Conservation (phyloP, 2,888 invertebrate species). For the Microplitis deprimator region DNA sequence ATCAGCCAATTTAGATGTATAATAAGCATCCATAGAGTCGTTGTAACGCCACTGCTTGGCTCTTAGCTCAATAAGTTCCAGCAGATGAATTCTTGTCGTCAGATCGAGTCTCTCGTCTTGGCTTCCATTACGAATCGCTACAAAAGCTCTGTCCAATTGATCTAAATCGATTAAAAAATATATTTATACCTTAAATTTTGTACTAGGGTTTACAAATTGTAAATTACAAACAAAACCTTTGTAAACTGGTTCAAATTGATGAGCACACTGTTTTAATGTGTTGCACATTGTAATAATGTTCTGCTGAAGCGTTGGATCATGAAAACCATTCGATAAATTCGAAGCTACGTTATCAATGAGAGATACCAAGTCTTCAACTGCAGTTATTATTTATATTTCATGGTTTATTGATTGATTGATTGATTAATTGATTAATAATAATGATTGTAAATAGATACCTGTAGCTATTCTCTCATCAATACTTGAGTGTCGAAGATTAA, state of each 20-base stretch:
- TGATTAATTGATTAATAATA: not conserved
- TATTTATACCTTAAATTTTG: conserved; percentile 9
- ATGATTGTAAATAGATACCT: conserved; percentile 53
- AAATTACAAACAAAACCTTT: conserved; percentile 72
- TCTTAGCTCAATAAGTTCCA: conserved; percentile 93
- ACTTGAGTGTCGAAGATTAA: conserved; percentile 66
- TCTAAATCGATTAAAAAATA: conserved; percentile 70
- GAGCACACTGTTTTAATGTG: conserved; percentile 82
- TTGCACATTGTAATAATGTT: conserved; percentile 85
- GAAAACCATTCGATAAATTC: conserved; percentile 82
- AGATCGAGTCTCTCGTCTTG: conserved; percentile 89
- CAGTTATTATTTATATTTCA: not conserved
- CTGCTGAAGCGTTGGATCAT: conserved; percentile 80
- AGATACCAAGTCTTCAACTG: conserved; percentile 83
- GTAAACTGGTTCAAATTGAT: conserved; percentile 85
- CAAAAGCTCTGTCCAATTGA: conserved; percentile 86
- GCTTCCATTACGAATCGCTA: conserved; percentile 90
- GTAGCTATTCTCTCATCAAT: conserved; percentile 69
- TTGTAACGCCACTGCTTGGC: conserved; percentile 92
- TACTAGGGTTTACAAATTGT: not conserved
- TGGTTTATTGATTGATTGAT: conserved; percentile 10
- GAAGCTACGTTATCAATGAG: conserved; percentile 87
- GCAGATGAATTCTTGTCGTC: conserved; percentile 87
- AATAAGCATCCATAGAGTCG: conserved; percentile 88
- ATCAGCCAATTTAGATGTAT: conserved; percentile 73